phyloP scores from a whole-genome alignment of 64 coral and sea anemone species.

The Montipora capricornis region DNA sequence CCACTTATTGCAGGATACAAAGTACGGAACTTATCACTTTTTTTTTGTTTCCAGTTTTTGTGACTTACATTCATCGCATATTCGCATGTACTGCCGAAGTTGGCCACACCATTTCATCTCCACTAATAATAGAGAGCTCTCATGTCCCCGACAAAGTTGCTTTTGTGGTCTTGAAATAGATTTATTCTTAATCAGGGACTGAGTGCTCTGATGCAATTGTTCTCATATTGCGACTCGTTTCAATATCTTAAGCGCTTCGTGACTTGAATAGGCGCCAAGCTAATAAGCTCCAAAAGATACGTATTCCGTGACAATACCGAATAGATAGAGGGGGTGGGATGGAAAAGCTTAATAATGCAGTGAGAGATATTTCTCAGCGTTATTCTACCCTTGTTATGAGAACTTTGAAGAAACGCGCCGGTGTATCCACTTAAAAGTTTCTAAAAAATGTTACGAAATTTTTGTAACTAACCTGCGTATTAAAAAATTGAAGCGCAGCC shows the following conservation, averaged over 20 bases:
- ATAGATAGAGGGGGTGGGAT: not conserved
- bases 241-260: not conserved
- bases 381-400: too few species aligned
- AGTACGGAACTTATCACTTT: not conserved
- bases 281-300: not conserved
- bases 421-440: too few species aligned
- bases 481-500: too few species aligned
- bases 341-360: not conserved
- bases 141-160: not conserved
- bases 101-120: not conserved
- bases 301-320: not conserved
- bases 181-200: not conserved
- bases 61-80: not conserved
- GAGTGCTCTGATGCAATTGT: not conserved
- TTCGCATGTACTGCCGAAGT: not conserved
- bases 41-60: too few species aligned
- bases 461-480: too few species aligned
- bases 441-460: too few species aligned
- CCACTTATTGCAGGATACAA: not conserved
- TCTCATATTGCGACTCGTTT: not conserved
- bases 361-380: too few species aligned
- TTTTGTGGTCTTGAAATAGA: not conserved
- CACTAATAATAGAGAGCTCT: not conserved
- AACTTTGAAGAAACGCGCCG: too few species aligned
- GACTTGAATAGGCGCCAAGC: not conserved